Conservation (phyloP, 2,113 vertebrate species). For the Lutjanus erythropterus region DNA sequence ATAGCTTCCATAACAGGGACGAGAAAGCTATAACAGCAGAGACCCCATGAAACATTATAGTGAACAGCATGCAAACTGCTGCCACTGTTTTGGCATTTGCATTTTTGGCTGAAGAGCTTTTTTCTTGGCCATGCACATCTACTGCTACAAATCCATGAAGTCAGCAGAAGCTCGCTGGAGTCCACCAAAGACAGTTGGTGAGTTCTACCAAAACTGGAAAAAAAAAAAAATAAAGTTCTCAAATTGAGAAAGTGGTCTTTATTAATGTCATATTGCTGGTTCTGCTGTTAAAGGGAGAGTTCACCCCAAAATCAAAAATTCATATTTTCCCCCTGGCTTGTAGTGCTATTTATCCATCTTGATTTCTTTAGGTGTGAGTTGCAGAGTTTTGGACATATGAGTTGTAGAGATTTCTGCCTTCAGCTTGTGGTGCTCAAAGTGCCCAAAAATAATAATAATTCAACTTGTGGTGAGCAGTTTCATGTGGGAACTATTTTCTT, state of each 20-base stretch:
- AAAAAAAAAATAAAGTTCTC: background rate
- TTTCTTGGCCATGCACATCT: background rate
- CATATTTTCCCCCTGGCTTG: too few species aligned
- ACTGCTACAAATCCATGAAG: slow-evolving; percentile 1
- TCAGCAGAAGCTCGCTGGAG: background rate
- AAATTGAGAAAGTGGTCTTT: background rate
- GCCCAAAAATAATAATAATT: too few species aligned
- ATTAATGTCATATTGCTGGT: too few species aligned
- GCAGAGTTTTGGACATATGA: too few species aligned
- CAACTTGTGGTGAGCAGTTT: too few species aligned
- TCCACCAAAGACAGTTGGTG: background rate
- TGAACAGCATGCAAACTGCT: slow-evolving; percentile 11
- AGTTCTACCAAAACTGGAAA: background rate
- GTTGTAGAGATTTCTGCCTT: too few species aligned
- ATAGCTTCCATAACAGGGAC: slow-evolving; percentile 14
- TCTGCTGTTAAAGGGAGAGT: too few species aligned
- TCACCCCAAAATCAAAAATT: too few species aligned
- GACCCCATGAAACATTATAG: background rate
- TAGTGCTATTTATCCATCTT: too few species aligned
- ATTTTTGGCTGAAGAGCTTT: slow-evolving; percentile 11
- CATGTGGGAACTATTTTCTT: too few species aligned
- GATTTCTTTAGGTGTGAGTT: too few species aligned
- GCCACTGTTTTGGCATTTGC: background rate
- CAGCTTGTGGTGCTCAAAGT: too few species aligned
- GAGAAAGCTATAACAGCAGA: slow-evolving; percentile 22